Conservation (phyloP, 2,113 vertebrate genomes). For the Casuarius casuarius region DNA sequence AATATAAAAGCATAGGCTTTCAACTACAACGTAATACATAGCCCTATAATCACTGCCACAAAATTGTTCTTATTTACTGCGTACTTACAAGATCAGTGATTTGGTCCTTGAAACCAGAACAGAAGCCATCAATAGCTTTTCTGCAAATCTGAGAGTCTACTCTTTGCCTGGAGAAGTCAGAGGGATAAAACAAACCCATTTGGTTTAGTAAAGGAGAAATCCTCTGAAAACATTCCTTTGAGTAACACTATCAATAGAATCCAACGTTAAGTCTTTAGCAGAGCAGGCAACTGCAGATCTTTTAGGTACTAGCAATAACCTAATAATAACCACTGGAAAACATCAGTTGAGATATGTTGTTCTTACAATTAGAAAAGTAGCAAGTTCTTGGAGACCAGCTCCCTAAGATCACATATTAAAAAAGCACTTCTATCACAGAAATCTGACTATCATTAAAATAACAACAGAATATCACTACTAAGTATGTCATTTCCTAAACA, state of each 20-base stretch:
- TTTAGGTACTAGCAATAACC: background rate
- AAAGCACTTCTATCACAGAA: background rate
- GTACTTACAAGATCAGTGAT: conserved; percentile 82
- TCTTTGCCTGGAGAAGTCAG: conserved; percentile 75
- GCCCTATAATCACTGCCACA: background rate
- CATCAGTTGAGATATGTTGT: background rate
- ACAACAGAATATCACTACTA: background rate
- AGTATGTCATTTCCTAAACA: background rate
- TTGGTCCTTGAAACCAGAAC: conserved; percentile 79
- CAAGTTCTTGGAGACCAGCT: background rate
- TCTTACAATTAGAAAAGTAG: background rate
- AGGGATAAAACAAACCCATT: background rate
- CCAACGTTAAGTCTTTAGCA: background rate
- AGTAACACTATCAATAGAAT: background rate
- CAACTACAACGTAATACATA: background rate
- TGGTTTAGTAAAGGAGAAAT: background rate
- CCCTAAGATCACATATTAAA: background rate
- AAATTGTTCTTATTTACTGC: background rate
- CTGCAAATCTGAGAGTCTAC: conserved; percentile 73
- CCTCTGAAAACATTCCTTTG: background rate
- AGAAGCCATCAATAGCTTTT: conserved; percentile 77
- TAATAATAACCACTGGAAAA: background rate
- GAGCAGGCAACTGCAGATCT: background rate
- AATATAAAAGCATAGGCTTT: background rate
- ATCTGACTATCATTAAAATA: background rate